Evolutionary conservation across 2,888 invertebrate species (phyloP).

Genomic region (Nemotelus pantherinus): DNA sequence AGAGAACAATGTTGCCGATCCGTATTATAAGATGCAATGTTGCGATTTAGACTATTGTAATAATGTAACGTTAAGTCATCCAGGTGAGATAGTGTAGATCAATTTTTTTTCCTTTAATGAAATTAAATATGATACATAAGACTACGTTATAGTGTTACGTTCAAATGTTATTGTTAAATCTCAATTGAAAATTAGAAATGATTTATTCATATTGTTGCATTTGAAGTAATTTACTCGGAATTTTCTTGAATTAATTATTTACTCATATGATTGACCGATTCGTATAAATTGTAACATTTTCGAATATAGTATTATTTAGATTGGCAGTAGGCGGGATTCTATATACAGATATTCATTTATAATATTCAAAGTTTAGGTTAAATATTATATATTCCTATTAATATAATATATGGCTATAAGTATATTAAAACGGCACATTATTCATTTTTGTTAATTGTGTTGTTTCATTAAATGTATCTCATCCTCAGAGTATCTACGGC

Average conservation of each 20-base stretch:
- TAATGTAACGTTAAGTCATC: slow-evolving; percentile 64
- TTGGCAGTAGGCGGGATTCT: background rate
- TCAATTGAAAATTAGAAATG: no score
- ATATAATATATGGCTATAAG: background rate
- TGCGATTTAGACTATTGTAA: slow-evolving; percentile 76
- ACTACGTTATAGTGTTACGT: background rate
- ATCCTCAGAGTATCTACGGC: slow-evolving; percentile 8
- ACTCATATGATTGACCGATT: background rate
- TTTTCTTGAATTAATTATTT: no score
- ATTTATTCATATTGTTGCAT: no score
- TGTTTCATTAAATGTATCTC: slow-evolving; percentile 43
- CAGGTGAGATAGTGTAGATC: slow-evolving; percentile 59
- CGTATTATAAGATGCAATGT: slow-evolving; percentile 67
- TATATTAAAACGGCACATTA: slow-evolving; percentile 25
- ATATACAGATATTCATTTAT: background rate
- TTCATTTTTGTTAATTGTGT: slow-evolving; percentile 38
- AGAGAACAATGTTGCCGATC: slow-evolving; percentile 61
- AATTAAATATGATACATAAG: background rate
- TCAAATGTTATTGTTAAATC: slow-evolving; percentile 13
- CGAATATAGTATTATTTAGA: no score
- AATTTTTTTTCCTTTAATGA: background rate
- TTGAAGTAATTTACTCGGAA: no score
- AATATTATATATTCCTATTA: slow-evolving; percentile 13
- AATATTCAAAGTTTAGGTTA: background rate
- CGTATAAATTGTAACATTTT: background rate